These are phyloP conservation scores for Torymus aiolomorphi DNA, from an alignment of 2,888 invertebrate genomes.

Conservation along the genomic window DNA sequence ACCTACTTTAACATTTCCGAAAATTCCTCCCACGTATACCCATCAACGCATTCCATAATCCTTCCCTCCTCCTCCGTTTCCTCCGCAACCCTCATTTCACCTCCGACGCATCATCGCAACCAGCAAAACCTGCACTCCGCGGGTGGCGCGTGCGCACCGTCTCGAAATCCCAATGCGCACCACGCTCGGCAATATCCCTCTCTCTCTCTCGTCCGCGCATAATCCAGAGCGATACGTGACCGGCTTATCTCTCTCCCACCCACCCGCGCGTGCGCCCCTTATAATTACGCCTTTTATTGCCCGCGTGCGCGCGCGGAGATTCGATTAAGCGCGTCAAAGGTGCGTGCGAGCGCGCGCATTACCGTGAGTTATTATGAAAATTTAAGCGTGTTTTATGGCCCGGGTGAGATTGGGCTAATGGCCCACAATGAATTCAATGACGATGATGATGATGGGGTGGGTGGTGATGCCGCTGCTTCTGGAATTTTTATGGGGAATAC, in stretches of 20 bases:
- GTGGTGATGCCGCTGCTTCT: too few relatives aligned
- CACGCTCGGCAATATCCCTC: background rate
- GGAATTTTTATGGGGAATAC: background rate
- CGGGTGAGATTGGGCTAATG: background rate
- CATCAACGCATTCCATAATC: background rate
- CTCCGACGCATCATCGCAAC: background rate
- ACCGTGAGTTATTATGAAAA: background rate
- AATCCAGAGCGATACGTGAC: constrained; percentile 38
- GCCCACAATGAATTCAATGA: too few relatives aligned
- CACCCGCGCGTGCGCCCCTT: background rate
- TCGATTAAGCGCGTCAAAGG: constrained; percentile 38
- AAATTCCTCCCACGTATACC: background rate
- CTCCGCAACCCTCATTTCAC: background rate
- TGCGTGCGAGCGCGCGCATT: background rate
- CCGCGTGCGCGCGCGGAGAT: constrained; percentile 9
- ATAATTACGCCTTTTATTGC: constrained; percentile 50
- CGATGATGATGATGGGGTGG: too few relatives aligned
- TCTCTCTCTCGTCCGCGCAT: constrained; percentile 16
- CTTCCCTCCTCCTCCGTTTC: background rate
- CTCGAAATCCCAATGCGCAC: background rate
- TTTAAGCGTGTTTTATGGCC: background rate
- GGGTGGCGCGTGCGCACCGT: constrained; percentile 28
- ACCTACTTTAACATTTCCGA: background rate
- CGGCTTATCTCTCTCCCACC: constrained; percentile 32
- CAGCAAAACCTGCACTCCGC: background rate